phyloP scores from a whole-genome alignment of 2,113 vertebrate species.

The Danionella cerebrum region DNA sequence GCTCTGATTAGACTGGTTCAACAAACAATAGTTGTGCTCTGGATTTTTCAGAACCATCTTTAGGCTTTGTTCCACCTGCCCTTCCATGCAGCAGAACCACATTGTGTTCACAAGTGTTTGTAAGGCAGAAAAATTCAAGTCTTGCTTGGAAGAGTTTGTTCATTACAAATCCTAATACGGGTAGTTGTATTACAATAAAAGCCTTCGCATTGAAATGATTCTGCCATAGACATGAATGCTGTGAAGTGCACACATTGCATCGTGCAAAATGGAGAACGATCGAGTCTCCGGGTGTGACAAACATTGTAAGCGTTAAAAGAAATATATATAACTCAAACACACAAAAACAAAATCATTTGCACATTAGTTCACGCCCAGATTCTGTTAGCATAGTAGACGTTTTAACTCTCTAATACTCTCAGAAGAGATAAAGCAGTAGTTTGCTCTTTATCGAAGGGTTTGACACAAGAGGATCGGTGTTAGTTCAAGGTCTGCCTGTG shows the following conservation, averaged over 20 bases:
- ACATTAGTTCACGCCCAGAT: slow-evolving; percentile 16
- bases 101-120: slow-evolving; percentile 37
- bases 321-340: slow-evolving; percentile 4
- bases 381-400: slow-evolving; percentile 18
- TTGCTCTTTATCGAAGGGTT: slow-evolving; percentile 45
- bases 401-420: slow-evolving; percentile 18
- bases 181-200: background rate
- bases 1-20: background rate
- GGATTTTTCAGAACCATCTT: slow-evolving; percentile 40
- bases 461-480: slow-evolving; percentile 34
- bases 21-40: slow-evolving; percentile 51
- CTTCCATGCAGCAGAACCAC: slow-evolving; percentile 18
- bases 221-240: background rate
- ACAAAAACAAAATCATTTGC: slow-evolving; percentile 27
- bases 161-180: background rate
- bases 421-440: slow-evolving; percentile 44
- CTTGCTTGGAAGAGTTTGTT: slow-evolving; percentile 49
- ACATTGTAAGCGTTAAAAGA: slow-evolving; percentile 3
- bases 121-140: slow-evolving; percentile 64
- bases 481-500: slow-evolving; percentile 14
- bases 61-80: slow-evolving; percentile 41
- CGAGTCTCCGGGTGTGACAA: slow-evolving; percentile 30
- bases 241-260: slow-evolving; percentile 22
- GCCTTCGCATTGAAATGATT: background rate
- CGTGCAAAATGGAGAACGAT: slow-evolving; percentile 17